phyloP scores from a whole-genome alignment of 2,113 vertebrate species.

The Crocuta crocuta region DNA sequence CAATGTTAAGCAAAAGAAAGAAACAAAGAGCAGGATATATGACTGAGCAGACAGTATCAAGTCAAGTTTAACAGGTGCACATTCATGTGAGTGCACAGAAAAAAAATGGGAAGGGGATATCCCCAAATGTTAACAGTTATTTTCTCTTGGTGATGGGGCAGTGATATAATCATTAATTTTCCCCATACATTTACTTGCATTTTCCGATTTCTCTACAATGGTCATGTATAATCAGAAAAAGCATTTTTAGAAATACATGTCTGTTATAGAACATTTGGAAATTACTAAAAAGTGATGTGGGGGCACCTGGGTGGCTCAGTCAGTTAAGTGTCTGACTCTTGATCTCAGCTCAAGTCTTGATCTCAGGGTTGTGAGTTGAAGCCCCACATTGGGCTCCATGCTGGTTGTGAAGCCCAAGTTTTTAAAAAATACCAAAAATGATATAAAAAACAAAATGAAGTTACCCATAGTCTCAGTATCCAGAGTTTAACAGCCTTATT shows the following conservation, averaged over 20 bases:
- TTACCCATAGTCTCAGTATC: not conserved
- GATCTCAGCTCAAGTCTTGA: too few species aligned
- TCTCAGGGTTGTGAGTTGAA: too few species aligned
- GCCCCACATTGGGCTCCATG: too few species aligned
- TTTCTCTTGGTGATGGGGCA: not conserved
- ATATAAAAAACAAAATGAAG: not conserved
- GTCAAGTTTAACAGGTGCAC: not conserved
- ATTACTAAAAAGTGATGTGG: not conserved
- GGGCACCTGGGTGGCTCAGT: too few species aligned
- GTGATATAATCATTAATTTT: not conserved
- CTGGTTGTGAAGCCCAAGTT: too few species aligned
- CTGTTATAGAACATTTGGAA: conserved; percentile 4
- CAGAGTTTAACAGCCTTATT: not conserved
- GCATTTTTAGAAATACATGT: not conserved
- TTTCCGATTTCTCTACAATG: not conserved
- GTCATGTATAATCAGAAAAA: not conserved
- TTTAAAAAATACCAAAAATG: too few species aligned
- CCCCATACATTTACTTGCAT: not conserved
- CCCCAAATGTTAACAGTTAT: not conserved
- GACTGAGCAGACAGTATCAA: not conserved
- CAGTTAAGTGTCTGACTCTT: too few species aligned
- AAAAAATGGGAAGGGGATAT: not conserved
- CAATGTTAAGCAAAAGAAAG: not conserved
- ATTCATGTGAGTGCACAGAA: not conserved
- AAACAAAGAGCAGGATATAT: not conserved